Percentiles rank a stretch among this genome's conserved stretches.
phyloP scores from a whole-genome alignment of 2,113 vertebrate species.

The Ictidomys tridecemlineatus region DNA sequence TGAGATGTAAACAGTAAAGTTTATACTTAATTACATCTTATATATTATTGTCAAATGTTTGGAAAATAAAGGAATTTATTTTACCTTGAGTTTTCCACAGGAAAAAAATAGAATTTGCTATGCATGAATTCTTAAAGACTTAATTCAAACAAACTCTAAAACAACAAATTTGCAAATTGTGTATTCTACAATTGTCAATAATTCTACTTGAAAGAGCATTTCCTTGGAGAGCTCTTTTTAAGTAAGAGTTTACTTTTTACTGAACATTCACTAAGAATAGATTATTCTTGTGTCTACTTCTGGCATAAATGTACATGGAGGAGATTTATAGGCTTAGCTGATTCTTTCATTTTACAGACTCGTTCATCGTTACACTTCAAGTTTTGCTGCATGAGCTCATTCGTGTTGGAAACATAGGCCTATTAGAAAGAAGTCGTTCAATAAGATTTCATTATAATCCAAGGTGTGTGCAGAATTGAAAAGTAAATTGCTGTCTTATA shows the following conservation, averaged over 20 bases:
- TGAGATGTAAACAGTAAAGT: background rate
- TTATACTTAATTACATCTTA: conserved; percentile 54
- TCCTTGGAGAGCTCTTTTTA: conserved; percentile 70
- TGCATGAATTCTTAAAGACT: conserved; percentile 19
- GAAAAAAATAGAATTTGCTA: conserved; percentile 30
- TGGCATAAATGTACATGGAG: conserved; percentile 73
- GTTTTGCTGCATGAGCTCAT: conserved; percentile 60
- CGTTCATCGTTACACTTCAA: conserved; percentile 68
- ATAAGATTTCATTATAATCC: conserved; percentile 63
- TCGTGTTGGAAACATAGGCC: conserved; percentile 15
- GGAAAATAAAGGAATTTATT: background rate
- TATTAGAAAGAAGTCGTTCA: conserved; percentile 50
- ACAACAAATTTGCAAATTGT: conserved; percentile 66
- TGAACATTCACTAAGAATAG: conserved; percentile 66
- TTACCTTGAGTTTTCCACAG: conserved; percentile 54
- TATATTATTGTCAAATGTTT: conserved; percentile 59
- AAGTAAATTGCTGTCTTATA: conserved; percentile 69
- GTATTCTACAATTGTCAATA: conserved; percentile 77
- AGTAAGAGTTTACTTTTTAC: conserved; percentile 71
- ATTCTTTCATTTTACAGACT: conserved; percentile 57
- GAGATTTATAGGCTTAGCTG: conserved; percentile 75
- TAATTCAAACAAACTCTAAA: conserved; percentile 63
- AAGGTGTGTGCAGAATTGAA: conserved; percentile 33
- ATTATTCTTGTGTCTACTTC: conserved; percentile 75
- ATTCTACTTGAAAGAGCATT: conserved; percentile 73